A percentile compares a stretch with the other conserved stretches of the same genome.
These are phyloP conservation scores for Macropis europaea DNA, from an alignment of 2,888 invertebrate genomes.

Conservation along the genomic window DNA sequence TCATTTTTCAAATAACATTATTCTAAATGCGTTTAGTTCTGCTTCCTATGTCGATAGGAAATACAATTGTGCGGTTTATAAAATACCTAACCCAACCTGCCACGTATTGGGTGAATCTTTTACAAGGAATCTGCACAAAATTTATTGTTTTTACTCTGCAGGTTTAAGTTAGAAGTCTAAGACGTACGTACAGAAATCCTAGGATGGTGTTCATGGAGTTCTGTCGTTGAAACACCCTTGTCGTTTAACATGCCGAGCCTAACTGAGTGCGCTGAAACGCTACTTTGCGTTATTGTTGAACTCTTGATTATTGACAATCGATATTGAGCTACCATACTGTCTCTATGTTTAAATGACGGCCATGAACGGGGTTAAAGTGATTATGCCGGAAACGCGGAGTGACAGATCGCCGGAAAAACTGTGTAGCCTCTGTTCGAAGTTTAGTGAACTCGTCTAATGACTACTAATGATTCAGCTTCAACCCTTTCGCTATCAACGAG, in stretches of 20 bases:
- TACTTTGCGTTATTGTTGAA: constrained; percentile 52
- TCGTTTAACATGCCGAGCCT: constrained; percentile 65
- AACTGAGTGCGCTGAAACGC: constrained; percentile 64
- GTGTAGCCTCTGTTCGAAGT: neutral
- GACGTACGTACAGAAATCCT: constrained; percentile 71
- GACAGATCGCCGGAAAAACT: neutral
- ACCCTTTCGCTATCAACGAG: neutral
- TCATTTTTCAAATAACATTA: too few relatives aligned
- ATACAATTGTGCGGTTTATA: too few relatives aligned
- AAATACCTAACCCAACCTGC: too few relatives aligned
- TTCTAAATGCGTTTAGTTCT: too few relatives aligned
- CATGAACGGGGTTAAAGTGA: constrained; percentile 47
- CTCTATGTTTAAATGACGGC: constrained; percentile 41
- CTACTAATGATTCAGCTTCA: too few relatives aligned
- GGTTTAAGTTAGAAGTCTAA: too few relatives aligned
- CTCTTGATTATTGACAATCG: constrained; percentile 73
- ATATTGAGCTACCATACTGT: constrained; percentile 56
- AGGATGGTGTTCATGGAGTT: constrained; percentile 67
- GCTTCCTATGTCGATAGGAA: too few relatives aligned
- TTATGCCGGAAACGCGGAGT: constrained; percentile 1
- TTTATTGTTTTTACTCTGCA: too few relatives aligned
- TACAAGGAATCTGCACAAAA: too few relatives aligned
- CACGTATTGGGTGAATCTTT: too few relatives aligned
- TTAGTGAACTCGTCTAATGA: constrained; percentile 5
- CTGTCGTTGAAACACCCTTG: constrained; percentile 44